Percentiles rank a stretch among this genome's conserved stretches.
phyloP scores from a whole-genome alignment of 1,140 invertebrate genomes.

The Nasonia longicornis region DNA sequence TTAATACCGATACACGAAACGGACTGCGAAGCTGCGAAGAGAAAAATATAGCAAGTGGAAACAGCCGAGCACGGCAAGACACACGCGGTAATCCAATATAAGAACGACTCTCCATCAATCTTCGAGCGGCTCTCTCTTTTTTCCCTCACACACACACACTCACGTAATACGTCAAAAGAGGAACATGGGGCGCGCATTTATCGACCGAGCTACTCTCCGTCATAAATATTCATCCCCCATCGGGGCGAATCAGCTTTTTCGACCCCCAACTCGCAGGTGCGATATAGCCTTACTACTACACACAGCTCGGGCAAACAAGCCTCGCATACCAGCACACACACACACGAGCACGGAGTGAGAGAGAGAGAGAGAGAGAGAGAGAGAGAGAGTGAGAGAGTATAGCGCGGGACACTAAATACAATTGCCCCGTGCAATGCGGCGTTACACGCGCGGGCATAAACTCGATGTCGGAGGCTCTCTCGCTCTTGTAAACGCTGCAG shows the following conservation, averaged over 20 bases:
- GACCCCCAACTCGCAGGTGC: not conserved
- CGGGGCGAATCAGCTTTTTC: slow-evolving; percentile 3
- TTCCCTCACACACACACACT: too few relatives aligned
- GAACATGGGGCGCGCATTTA: not conserved
- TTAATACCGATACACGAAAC: not conserved
- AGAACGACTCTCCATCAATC: not conserved
- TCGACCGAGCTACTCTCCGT: not conserved
- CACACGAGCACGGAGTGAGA: too few relatives aligned
- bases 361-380: too few relatives aligned
- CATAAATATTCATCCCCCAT: slow-evolving; percentile 20
- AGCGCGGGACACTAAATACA: slow-evolving; percentile 18
- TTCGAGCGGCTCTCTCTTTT: not conserved
- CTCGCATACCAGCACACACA: not conserved
- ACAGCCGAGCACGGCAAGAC: not conserved
- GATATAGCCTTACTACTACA: not conserved
- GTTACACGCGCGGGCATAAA: slow-evolving; percentile 22
- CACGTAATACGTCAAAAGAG: not conserved
- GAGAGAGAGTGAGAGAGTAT: not conserved
- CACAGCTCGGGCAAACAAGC: not conserved
- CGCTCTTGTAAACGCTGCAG: slow-evolving; percentile 25
- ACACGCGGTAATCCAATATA: not conserved
- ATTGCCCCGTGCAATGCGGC: slow-evolving; percentile 11
- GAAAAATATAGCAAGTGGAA: not conserved
- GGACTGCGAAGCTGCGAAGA: too few relatives aligned
- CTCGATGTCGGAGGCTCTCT: not conserved